Percentiles rank a stretch among this genome's conserved stretches.
These are phyloP conservation scores for Melipona beecheii DNA, from an alignment of 2,888 invertebrate genomes.

Conservation along the genomic window DNA sequence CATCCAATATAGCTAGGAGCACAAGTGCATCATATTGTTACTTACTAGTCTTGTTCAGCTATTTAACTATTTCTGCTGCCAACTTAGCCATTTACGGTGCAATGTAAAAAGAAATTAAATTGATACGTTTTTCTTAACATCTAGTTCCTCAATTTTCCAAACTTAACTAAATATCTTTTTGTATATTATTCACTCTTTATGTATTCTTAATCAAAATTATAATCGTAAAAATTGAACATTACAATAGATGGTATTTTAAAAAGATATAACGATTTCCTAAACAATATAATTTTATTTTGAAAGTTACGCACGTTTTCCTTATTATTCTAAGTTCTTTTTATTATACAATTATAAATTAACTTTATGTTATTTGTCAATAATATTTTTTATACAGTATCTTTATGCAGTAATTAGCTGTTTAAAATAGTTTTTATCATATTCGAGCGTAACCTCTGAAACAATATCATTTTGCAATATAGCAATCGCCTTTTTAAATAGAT, in stretches of 20 bases:
- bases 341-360: not conserved
- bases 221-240: conserved; percentile 11
- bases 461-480: conserved; percentile 86
- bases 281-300: conserved; percentile 2
- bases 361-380: not conserved
- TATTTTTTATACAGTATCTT: conserved; percentile 5
- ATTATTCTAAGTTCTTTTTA: not conserved
- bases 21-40: conserved; percentile 49
- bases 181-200: conserved; percentile 28
- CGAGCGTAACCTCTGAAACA: conserved; percentile 84
- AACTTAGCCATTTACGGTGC: conserved; percentile 44
- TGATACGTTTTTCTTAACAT: conserved; percentile 51
- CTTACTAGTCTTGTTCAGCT: conserved; percentile 37
- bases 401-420: conserved; percentile 10
- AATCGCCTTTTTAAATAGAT: conserved; percentile 85
- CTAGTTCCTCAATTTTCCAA: conserved; percentile 37
- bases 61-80: conserved; percentile 24
- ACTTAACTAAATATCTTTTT: conserved; percentile 28
- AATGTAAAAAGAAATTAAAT: conserved; percentile 60
- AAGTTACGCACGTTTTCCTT: not conserved
- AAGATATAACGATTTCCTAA: conserved; percentile 10
- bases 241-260: not conserved
- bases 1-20: conserved; percentile 12
- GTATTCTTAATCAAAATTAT: conserved; percentile 13
- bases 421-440: conserved; percentile 62